Conservation (phyloP, 2,797 vertebrate species). For the Pogoniulus pusillus region DNA sequence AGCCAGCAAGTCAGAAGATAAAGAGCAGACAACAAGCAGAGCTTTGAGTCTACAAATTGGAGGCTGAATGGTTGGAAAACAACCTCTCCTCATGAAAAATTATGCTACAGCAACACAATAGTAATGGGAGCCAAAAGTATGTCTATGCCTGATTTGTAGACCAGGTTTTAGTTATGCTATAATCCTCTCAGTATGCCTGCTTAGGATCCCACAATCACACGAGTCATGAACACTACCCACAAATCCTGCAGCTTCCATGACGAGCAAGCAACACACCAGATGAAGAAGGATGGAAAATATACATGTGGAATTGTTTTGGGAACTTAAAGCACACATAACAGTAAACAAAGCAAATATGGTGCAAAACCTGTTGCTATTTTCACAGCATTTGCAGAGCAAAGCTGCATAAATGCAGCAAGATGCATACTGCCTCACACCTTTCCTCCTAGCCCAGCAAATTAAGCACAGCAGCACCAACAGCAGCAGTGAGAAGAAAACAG, state of each 20-base stretch:
- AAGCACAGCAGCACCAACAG: constrained; percentile 59
- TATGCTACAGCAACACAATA: constrained; percentile 64
- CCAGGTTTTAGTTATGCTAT: constrained; percentile 67
- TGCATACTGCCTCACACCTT: constrained; percentile 50
- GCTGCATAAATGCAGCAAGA: constrained; percentile 45
- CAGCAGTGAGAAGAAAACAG: constrained; percentile 5
- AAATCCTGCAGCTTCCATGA: constrained; percentile 43
- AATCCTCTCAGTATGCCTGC: constrained; percentile 66
- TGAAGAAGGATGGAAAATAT: constrained; percentile 69
- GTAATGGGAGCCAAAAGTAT: constrained; percentile 63
- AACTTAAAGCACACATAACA: constrained; percentile 67
- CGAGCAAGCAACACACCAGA: constrained; percentile 66
- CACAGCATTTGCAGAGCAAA: constrained; percentile 57
- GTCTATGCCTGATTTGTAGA: constrained; percentile 63
- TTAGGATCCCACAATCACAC: constrained; percentile 58
- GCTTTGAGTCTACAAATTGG: constrained; percentile 35
- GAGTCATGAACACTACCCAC: constrained; percentile 63
- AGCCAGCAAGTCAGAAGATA: background rate
- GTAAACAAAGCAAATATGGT: constrained; percentile 71
- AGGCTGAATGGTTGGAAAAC: constrained; percentile 46
- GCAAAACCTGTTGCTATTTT: constrained; percentile 69
- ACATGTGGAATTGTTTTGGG: constrained; percentile 71
- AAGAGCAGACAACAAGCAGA: constrained; percentile 11
- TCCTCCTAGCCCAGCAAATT: constrained; percentile 30
- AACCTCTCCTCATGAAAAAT: constrained; percentile 49